Evolutionary conservation across 2,888 invertebrate species (phyloP).

Genomic region (Tipula lateralis): DNA sequence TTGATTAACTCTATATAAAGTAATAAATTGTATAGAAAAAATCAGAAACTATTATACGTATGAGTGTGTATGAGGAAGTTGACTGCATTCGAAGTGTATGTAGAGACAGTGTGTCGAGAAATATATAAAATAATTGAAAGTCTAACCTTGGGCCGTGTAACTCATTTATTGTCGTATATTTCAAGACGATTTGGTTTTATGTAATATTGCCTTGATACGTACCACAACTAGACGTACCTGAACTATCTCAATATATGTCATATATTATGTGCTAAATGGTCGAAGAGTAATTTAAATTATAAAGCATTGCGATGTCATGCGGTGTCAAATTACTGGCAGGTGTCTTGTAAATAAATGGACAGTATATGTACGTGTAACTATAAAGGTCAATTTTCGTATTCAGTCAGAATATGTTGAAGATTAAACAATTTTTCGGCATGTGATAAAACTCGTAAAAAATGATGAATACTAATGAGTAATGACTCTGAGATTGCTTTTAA

Average conservation of each 20-base stretch:
- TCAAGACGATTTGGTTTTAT: not conserved
- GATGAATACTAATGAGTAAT: no score
- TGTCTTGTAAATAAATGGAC: not conserved
- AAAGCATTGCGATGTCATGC: not conserved
- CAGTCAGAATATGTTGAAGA: no score
- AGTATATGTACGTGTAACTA: no score
- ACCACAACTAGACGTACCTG: not conserved
- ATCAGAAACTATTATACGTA: not conserved
- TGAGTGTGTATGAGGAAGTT: not conserved
- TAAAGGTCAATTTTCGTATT: no score
- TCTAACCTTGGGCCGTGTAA: not conserved
- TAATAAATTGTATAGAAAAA: not conserved
- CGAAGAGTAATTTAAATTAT: not conserved
- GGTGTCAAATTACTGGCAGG: not conserved
- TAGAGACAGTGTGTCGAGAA: not conserved
- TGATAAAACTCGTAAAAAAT: no score
- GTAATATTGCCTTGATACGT: not conserved
- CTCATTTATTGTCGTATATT: not conserved
- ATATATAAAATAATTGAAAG: not conserved
- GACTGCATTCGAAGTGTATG: not conserved
- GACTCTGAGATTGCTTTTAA: no score
- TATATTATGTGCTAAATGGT: not conserved
- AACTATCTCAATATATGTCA: not conserved
- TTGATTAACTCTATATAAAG: not conserved
- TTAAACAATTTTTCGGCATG: no score